Percentiles rank a stretch among this genome's conserved stretches.
These are phyloP conservation scores for Leptopilina syphax DNA, from an alignment of 2,888 invertebrate genomes.

Conservation along the genomic window DNA sequence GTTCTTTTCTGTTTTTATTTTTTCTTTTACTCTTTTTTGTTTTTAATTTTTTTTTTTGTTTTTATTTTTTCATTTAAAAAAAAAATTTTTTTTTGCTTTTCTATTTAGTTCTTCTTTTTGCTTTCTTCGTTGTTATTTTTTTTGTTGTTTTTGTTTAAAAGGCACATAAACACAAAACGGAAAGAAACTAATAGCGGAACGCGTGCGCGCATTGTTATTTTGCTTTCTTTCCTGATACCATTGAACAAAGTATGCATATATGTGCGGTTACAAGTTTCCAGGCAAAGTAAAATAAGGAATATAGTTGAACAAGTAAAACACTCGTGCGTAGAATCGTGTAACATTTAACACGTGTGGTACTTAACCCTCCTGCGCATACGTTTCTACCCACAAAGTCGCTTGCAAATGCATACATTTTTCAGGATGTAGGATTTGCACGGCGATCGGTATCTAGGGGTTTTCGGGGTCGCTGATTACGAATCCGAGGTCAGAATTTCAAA, in stretches of 20 bases:
- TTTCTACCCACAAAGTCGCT: too few species aligned
- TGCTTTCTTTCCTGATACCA: constrained; percentile 14
- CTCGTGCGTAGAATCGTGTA: constrained; percentile 29
- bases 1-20: too few species aligned
- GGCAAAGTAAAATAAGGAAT: constrained; percentile 12
- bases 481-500: too few species aligned
- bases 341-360: constrained; percentile 39
- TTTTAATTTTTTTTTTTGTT: too few species aligned
- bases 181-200: constrained; percentile 8
- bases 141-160: background rate
- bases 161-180: background rate
- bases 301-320: constrained; percentile 22
- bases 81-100: constrained; percentile 11
- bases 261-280: constrained; percentile 2
- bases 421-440: too few species aligned
- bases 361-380: too few species aligned
- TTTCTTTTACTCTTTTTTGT: too few species aligned
- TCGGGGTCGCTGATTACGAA: too few species aligned
- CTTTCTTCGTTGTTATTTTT: background rate
- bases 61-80: too few species aligned
- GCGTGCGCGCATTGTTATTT: constrained; percentile 20
- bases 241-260: constrained; percentile 35
- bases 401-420: too few species aligned
- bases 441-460: too few species aligned
- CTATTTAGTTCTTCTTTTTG: background rate